phyloP scores from a whole-genome alignment of 2,888 invertebrate species.

The Tridacna crocea region DNA sequence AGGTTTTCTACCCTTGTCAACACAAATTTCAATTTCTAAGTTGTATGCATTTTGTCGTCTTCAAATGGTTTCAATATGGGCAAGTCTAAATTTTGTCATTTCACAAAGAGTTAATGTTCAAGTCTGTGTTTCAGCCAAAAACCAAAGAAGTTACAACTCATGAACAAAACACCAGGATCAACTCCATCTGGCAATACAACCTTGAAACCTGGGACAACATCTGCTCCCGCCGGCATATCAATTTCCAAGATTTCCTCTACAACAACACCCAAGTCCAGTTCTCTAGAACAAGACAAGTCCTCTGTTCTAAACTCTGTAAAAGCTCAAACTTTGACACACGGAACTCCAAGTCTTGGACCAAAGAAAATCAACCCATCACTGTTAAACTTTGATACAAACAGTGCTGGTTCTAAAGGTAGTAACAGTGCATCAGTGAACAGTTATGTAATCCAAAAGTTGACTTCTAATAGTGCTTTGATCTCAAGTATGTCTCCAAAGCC shows the following conservation, averaged over 20 bases:
- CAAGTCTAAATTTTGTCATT: too few relatives aligned
- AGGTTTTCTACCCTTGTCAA: too few relatives aligned
- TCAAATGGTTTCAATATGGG: too few relatives aligned
- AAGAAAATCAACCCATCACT: constrained; percentile 56
- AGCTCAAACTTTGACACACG: not conserved
- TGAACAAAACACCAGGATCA: constrained; percentile 58
- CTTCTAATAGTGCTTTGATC: not conserved
- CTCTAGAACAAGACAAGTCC: not conserved
- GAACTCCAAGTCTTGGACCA: constrained; percentile 26
- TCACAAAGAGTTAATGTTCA: too few relatives aligned
- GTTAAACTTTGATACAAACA: constrained; percentile 54
- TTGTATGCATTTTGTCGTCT: too few relatives aligned
- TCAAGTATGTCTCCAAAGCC: constrained; percentile 23
- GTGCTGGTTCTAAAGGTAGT: not conserved
- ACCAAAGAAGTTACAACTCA: constrained; percentile 69
- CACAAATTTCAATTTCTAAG: too few relatives aligned
- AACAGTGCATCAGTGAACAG: not conserved
- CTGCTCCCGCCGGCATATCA: constrained; percentile 44
- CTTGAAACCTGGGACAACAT: constrained; percentile 12
- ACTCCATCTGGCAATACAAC: not conserved
- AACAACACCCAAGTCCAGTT: constrained; percentile 1
- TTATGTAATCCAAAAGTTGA: not conserved
- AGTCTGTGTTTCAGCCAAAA: constrained; percentile 64
- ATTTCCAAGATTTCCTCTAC: constrained; percentile 27
- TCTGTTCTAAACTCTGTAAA: not conserved